phyloP scores from a whole-genome alignment of 2,797 vertebrate species.

The Parambassis ranga region DNA sequence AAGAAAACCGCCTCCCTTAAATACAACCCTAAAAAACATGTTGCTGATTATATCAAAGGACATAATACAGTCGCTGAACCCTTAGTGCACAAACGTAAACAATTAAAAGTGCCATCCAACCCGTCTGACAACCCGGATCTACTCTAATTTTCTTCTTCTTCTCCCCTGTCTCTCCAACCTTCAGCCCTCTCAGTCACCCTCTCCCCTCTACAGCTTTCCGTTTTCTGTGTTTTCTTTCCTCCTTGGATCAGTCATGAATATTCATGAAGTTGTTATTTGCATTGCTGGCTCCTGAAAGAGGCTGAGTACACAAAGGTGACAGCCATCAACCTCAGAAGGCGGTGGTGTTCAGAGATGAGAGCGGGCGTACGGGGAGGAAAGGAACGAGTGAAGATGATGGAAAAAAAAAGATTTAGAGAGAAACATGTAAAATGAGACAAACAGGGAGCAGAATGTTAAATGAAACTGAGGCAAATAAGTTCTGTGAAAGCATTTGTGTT shows the following conservation, averaged over 20 bases:
- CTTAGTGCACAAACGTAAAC: constrained; percentile 26
- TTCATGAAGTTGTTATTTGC: constrained; percentile 70
- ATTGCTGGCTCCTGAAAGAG: constrained; percentile 70
- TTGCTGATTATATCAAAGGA: constrained; percentile 9
- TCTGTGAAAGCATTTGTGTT: background rate
- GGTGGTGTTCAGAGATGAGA: constrained; percentile 39
- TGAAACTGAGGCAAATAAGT: background rate
- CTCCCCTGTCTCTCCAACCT: constrained; percentile 11
- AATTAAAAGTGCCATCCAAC: constrained; percentile 1
- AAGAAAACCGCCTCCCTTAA: constrained; percentile 20
- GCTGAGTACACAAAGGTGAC: constrained; percentile 74
- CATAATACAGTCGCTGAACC: constrained; percentile 21
- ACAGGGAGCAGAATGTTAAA: constrained; percentile 8
- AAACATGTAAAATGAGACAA: constrained; percentile 8
- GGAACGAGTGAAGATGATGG: constrained; percentile 15
- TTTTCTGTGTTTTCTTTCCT: constrained; percentile 49
- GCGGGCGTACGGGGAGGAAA: constrained; percentile 12
- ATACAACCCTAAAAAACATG: constrained; percentile 18
- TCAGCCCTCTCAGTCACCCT: constrained; percentile 20
- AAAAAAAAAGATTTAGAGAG: constrained; percentile 9
- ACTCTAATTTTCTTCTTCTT: constrained; percentile 12
- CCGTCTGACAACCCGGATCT: constrained; percentile 1
- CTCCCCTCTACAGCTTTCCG: constrained; percentile 17
- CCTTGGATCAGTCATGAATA: constrained; percentile 53
- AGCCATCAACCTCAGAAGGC: constrained; percentile 66